phyloP scores from a whole-genome alignment of 2,888 invertebrate genomes.

The Atethmia centrago region DNA sequence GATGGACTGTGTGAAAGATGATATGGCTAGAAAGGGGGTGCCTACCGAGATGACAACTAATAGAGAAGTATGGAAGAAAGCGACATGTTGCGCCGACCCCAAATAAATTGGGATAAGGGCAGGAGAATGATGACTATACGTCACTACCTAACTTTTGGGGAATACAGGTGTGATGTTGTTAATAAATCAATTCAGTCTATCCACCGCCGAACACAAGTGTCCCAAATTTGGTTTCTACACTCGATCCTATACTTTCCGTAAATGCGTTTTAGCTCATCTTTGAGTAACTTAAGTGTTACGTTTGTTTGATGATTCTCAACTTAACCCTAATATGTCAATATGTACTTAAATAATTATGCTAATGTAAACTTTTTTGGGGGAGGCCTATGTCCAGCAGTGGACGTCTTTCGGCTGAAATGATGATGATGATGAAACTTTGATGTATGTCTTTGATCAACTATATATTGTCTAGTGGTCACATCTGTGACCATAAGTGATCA shows the following conservation, averaged over 20 bases:
- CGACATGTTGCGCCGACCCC: no score
- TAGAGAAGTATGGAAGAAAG: no score
- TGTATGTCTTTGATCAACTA: constrained; percentile 6
- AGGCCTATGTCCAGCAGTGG: no score
- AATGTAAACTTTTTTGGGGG: no score
- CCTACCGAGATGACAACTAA: no score
- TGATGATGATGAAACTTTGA: no score
- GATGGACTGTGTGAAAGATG: no score
- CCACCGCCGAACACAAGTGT: neutral
- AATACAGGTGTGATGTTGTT: neutral
- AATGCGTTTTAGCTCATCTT: neutral
- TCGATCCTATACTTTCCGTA: neutral
- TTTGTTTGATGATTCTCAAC: neutral
- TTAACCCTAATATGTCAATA: neutral
- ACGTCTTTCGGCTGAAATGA: no score
- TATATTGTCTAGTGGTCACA: constrained; percentile 15
- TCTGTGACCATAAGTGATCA: constrained; percentile 25
- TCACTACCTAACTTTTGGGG: neutral
- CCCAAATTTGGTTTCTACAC: neutral
- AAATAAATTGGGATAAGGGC: no score
- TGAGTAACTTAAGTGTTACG: neutral
- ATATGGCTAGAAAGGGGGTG: no score
- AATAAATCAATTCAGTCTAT: neutral
- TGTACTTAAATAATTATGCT: constrained; percentile 3
- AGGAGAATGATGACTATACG: no score